phyloP scores from a whole-genome alignment of 2,888 invertebrate genomes.

The Polia nebulosa region DNA sequence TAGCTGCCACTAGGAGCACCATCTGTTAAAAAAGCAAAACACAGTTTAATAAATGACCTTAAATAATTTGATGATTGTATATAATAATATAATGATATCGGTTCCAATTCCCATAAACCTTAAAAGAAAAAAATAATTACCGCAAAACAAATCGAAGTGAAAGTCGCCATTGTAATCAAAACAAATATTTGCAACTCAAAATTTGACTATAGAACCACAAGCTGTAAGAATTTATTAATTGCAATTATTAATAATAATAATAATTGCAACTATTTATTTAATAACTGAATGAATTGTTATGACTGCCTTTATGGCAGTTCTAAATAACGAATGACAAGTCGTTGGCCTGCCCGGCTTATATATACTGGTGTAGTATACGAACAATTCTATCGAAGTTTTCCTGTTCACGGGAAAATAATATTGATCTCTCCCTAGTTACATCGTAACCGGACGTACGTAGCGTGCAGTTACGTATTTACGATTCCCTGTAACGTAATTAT shows the following conservation, averaged over 20 bases:
- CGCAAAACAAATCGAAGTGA: slow-evolving; percentile 15
- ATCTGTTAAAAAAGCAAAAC: slow-evolving; percentile 29
- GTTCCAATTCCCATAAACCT: neutral
- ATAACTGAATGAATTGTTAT: slow-evolving; percentile 37
- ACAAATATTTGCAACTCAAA: slow-evolving; percentile 38
- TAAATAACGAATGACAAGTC: slow-evolving; percentile 41
- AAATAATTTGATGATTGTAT: neutral
- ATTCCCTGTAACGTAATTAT: slow-evolving; percentile 38
- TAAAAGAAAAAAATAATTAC: slow-evolving; percentile 21
- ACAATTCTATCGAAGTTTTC: slow-evolving; percentile 25
- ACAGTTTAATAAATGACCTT: neutral
- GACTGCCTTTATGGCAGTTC: slow-evolving; percentile 48
- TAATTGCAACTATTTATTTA: slow-evolving; percentile 25
- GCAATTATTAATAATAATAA: slow-evolving; percentile 26
- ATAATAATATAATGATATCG: neutral
- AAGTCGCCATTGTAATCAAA: slow-evolving; percentile 47
- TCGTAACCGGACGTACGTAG: slow-evolving; percentile 10
- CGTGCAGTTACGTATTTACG: slow-evolving; percentile 18
- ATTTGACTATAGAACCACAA: neutral
- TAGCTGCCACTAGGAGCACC: slow-evolving; percentile 14
- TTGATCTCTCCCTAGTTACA: neutral
- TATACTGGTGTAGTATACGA: slow-evolving; percentile 18
- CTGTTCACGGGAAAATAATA: slow-evolving; percentile 30
- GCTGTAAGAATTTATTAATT: slow-evolving; percentile 17
- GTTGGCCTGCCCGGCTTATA: slow-evolving; percentile 1